These are phyloP conservation scores for Platerodrilus igneus DNA, from an alignment of 2,888 invertebrate species.

Conservation along the genomic window DNA sequence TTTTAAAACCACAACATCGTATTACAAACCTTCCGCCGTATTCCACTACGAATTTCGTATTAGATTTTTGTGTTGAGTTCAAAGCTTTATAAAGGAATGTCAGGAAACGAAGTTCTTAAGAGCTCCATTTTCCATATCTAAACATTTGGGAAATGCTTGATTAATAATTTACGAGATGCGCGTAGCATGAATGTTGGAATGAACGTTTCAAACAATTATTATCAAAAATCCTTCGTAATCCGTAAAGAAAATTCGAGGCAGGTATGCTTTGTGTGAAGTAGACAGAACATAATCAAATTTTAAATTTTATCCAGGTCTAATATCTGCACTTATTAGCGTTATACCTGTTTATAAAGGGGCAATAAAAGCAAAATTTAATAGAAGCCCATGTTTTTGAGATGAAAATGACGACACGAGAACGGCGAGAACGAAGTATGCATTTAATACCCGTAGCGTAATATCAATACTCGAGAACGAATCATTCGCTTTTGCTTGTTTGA, in stretches of 20 bases:
- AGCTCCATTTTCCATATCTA: constrained; percentile 5
- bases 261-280: too few relatives aligned
- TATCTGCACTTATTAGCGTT: constrained; percentile 14
- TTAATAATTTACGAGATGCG: constrained; percentile 6
- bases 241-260: background rate
- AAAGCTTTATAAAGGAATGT: background rate
- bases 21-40: too few relatives aligned
- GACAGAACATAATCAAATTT: constrained; percentile 9
- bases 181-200: background rate
- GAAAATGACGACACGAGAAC: too few relatives aligned
- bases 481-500: constrained; percentile 31
- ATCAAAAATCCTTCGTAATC: background rate
- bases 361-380: constrained; percentile 20
- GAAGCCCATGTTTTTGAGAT: constrained; percentile 12
- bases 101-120: constrained; percentile 1
- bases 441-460: constrained; percentile 17
- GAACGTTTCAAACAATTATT: constrained; percentile 1
- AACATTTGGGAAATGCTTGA: constrained; percentile 11
- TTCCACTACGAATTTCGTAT: too few relatives aligned
- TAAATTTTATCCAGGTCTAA: constrained; percentile 9
- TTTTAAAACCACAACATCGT: too few relatives aligned
- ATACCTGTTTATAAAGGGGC: constrained; percentile 17
- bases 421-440: constrained; percentile 14
- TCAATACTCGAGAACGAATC: constrained; percentile 6
- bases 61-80: too few relatives aligned